These are phyloP conservation scores for Matsumurasca onukii DNA, from an alignment of 1,140 invertebrate genomes.

Conservation along the genomic window DNA sequence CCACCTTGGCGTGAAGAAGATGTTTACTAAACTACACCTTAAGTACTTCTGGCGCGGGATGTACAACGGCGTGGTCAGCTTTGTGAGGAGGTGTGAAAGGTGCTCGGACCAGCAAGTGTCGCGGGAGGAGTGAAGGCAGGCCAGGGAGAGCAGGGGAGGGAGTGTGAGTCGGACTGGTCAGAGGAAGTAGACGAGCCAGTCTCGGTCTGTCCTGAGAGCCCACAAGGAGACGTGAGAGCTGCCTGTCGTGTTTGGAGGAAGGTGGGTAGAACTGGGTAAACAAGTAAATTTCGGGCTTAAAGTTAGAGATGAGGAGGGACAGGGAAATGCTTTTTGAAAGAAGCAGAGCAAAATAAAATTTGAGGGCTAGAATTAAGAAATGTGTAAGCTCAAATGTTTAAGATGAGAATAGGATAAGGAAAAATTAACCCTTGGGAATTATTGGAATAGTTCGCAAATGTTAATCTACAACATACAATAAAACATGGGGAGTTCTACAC, in stretches of 20 bases:
- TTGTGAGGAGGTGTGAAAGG: conserved; percentile 42
- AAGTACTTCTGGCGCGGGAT: conserved; percentile 46
- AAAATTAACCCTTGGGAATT: too few species aligned
- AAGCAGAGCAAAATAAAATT: too few species aligned
- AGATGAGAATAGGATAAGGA: too few species aligned
- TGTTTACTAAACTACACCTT: conserved; percentile 42
- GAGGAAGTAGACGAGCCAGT: conserved; percentile 2
- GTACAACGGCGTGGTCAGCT: conserved; percentile 45
- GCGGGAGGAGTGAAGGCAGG: not conserved
- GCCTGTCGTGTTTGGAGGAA: conserved; percentile 30
- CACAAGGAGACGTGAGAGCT: not conserved
- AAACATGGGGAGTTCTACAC: too few species aligned
- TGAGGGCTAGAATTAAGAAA: too few species aligned
- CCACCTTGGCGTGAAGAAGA: conserved; percentile 47
- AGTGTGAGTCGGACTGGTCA: not conserved
- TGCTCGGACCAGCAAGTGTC: conserved; percentile 45
- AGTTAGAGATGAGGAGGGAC: too few species aligned
- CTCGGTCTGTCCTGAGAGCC: not conserved
- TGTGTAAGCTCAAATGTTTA: too few species aligned
- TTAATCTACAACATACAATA: too few species aligned
- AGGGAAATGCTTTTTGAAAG: too few species aligned
- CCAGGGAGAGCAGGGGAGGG: not conserved
- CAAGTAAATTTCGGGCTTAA: too few species aligned
- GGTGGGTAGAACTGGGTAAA: conserved; percentile 20
- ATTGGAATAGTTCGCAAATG: too few species aligned